A percentile compares a stretch with the other conserved stretches of the same genome.
phyloP scores from a whole-genome alignment of 2,888 invertebrate species.

The Alentia gelatinosa region DNA sequence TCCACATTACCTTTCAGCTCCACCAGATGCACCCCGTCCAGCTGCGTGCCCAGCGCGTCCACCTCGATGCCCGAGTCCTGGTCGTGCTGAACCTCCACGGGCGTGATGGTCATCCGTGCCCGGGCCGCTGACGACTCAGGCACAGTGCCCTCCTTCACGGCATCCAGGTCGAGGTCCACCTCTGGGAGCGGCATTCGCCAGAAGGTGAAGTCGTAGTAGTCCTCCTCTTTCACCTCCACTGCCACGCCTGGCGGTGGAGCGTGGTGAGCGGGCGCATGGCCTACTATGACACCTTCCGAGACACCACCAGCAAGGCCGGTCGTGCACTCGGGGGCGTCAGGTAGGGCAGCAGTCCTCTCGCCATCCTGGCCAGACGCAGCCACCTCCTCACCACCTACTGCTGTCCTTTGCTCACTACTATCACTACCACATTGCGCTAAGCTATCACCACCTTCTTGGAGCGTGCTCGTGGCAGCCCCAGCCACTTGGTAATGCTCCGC shows the following conservation, averaged over 20 bases:
- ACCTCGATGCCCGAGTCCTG: conserved; percentile 29
- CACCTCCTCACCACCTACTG: neutral
- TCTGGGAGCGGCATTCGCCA: conserved; percentile 83
- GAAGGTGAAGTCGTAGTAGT: conserved; percentile 80
- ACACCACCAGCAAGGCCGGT: too few relatives aligned
- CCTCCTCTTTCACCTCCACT: conserved; percentile 41
- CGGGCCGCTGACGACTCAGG: neutral
- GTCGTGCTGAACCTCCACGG: conserved; percentile 34
- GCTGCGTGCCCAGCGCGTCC: neutral
- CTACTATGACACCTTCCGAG: too few relatives aligned
- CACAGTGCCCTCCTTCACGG: neutral
- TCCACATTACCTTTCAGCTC: conserved; percentile 13
- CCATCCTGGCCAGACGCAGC: neutral
- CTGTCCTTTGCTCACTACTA: neutral
- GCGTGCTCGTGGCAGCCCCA: conserved; percentile 17
- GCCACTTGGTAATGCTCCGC: conserved; percentile 33
- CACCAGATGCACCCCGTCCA: conserved; percentile 11
- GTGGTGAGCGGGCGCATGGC: neutral
- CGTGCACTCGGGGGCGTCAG: too few relatives aligned
- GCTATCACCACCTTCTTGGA: conserved; percentile 10
- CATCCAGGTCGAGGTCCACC: conserved; percentile 72
- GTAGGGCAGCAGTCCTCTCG: too few relatives aligned
- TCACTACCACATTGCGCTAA: neutral
- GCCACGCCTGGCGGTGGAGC: neutral
- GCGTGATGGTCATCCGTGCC: conserved; percentile 1